These are phyloP conservation scores for Cyprinodon variegatus DNA, from an alignment of 2,113 vertebrate genomes.

Conservation along the genomic window DNA sequence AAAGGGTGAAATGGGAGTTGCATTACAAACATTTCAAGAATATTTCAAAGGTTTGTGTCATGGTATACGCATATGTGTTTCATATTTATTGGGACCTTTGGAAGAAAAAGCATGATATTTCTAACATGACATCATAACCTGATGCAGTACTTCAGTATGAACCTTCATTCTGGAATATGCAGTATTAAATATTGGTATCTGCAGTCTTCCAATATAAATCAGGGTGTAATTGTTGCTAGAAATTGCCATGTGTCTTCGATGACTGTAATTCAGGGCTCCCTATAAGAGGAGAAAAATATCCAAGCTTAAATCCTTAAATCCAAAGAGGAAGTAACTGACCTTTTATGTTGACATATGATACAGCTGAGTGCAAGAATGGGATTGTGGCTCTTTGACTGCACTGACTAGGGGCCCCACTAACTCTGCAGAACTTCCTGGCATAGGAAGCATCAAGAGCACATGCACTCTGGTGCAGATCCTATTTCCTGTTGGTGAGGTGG, in stretches of 20 bases:
- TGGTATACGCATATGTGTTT: neutral
- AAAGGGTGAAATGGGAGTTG: neutral
- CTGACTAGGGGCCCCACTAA: slow-evolving; percentile 32
- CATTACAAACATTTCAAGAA: neutral
- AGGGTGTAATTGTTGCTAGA: slow-evolving; percentile 6
- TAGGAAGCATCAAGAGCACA: slow-evolving; percentile 47
- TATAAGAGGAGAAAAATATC: slow-evolving; percentile 28
- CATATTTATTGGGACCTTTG: neutral
- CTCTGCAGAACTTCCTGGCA: slow-evolving; percentile 53
- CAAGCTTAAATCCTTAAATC: slow-evolving; percentile 26
- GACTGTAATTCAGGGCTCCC: slow-evolving; percentile 10
- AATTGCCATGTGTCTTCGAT: slow-evolving; percentile 8
- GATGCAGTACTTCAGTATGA: neutral
- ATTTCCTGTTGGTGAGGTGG: slow-evolving; percentile 21
- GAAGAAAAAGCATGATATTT: neutral
- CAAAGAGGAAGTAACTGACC: slow-evolving; percentile 47
- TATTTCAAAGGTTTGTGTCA: neutral
- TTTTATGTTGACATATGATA: slow-evolving; percentile 53
- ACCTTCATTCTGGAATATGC: neutral
- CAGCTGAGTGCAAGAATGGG: slow-evolving; percentile 47
- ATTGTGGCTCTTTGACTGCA: slow-evolving; percentile 55
- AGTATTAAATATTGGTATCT: neutral
- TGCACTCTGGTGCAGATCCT: slow-evolving; percentile 43
- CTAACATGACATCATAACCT: neutral
- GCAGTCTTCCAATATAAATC: neutral